Base-by-base conservation (phyloP, 2,797 vertebrate species). In the Schizothorax lantsangensis region DNA sequence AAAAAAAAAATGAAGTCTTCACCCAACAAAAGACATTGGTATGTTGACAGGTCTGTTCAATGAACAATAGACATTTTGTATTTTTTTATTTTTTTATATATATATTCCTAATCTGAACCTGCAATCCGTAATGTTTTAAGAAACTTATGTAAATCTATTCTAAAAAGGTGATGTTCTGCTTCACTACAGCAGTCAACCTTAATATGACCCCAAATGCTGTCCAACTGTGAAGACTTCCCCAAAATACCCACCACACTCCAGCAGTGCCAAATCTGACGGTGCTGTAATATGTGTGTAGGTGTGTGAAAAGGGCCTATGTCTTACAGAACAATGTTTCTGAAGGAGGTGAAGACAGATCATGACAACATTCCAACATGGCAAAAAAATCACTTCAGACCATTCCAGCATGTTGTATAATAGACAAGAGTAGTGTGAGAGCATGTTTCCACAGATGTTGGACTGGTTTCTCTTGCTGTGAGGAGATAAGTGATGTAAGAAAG, bases 401-500 rank as follows among this genome's bases (percentile, higher is more conserved):
- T 59, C 57, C 57, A 17, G 64, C 30, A 66, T 3, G 64, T 66
- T 33, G 30, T 66, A 33, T 33, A 66, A 33, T 17, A 33, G 30
- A 66, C 6, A 33, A 66, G 64, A 33, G 64, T 33, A 17, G 26
- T 33, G 62, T 33, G 30, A 66, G 30, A 66, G 14, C 30, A 3
- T 72, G 69, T 72, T 21, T 40, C 69, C 38, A 43, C 38, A 43
- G 19, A 72, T 43, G 69, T 72, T 72, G 3, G 19, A 23, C 36
- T 40, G 38, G 36, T 43, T 72, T 72, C 36, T 12, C 38, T 72
- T 72, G 36, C 69, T 72, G 69, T 40, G 38, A 72, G 69, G 69
- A 72, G 69, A 21, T 72, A 40, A 40, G 69, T 72, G 69, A 72
- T 40, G 33, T 72, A 72, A 72, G 69, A 6, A 71, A 66, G 64